A percentile compares a stretch with the other conserved stretches of the same genome.
Evolutionary conservation across 2,113 vertebrate genomes (phyloP).

Genomic region (Cryptotis parvus): DNA sequence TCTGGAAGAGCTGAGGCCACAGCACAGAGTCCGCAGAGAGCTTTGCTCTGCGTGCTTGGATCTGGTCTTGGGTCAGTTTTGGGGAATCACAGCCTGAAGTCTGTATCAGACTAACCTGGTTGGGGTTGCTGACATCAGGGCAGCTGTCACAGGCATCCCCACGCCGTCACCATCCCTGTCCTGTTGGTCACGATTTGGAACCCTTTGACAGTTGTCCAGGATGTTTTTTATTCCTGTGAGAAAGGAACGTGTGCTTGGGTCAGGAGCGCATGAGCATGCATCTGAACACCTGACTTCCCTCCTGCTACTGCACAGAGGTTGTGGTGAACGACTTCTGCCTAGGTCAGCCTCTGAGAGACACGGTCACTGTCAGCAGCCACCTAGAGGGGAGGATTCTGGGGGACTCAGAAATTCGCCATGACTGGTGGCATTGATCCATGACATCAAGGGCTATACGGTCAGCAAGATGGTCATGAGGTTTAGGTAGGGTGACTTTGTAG

Average conservation of each 20-base stretch:
- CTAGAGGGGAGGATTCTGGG: background rate
- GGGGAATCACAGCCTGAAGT: background rate
- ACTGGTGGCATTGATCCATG: background rate
- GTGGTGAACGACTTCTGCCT: background rate
- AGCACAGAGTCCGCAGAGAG: background rate
- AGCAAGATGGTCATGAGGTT: background rate
- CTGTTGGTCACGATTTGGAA: slow-evolving; percentile 92
- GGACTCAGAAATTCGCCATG: background rate
- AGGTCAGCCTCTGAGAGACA: background rate
- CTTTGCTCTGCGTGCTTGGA: background rate
- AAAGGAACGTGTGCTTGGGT: slow-evolving; percentile 41
- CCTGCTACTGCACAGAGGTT: background rate
- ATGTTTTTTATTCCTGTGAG: slow-evolving; percentile 93
- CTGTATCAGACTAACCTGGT: slow-evolving; percentile 90
- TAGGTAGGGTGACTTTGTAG: background rate
- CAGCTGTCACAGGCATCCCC: slow-evolving; percentile 97
- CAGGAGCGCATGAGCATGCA: background rate
- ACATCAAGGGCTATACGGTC: background rate
- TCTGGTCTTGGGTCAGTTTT: background rate
- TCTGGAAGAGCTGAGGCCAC: background rate
- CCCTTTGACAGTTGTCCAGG: slow-evolving; percentile 95
- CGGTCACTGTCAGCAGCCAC: background rate
- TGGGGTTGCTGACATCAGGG: slow-evolving; percentile 94
- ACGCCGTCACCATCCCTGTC: slow-evolving; percentile 95
- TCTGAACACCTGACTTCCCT: background rate